Percentiles rank a stretch among this genome's conserved stretches.
Conservation (phyloP, 2,888 invertebrate genomes). For the Gryllus longicercus region DNA sequence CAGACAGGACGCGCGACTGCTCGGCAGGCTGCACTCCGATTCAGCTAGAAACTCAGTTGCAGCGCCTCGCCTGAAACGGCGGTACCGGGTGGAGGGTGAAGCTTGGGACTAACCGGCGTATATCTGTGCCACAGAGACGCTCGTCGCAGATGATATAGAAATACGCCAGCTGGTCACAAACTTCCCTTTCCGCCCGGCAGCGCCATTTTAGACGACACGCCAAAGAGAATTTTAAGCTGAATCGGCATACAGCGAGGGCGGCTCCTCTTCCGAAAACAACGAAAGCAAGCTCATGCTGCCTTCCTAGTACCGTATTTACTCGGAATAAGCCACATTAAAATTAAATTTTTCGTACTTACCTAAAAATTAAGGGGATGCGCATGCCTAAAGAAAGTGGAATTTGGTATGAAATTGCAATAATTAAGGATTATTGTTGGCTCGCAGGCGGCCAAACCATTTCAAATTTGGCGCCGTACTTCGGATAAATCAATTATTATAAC, state of each 20-base stretch:
- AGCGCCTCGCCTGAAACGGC: background rate
- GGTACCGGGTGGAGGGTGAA: background rate
- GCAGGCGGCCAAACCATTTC: no score
- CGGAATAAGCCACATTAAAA: no score
- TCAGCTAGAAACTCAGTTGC: background rate
- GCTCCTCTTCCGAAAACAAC: no score
- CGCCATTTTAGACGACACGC: background rate
- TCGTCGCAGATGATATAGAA: background rate
- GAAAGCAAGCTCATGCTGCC: no score
- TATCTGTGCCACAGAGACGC: background rate
- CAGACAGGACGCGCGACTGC: background rate
- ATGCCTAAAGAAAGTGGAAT: no score
- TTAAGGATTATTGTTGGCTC: no score
- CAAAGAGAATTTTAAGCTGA: slow-evolving; percentile 7
- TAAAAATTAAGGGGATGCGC: no score
- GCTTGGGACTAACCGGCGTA: background rate
- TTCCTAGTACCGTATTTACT: no score
- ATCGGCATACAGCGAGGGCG: background rate
- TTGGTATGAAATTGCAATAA: no score
- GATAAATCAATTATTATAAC: no score
- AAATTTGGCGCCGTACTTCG: no score
- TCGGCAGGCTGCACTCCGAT: background rate
- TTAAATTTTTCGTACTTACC: no score
- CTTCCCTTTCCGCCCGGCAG: background rate
- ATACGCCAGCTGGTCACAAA: background rate